Base-by-base conservation (phyloP, 2,113 vertebrate species). In the Furnarius figulus region DNA sequence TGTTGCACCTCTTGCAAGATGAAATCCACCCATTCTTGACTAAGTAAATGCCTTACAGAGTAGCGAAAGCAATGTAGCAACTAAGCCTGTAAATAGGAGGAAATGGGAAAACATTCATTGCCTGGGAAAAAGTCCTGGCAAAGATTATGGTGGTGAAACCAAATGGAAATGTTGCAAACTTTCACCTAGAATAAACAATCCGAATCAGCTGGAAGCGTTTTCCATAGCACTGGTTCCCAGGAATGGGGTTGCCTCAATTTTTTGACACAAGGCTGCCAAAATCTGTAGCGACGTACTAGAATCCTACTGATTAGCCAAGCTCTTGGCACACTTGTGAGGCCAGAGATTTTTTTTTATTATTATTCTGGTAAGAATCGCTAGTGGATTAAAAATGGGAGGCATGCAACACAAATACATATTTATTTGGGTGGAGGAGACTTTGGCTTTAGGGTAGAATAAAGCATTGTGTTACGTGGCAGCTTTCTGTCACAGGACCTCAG, bases 101-200 rank as follows among this genome's bases (percentile, higher is more conserved):
- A 80, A 93, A 94, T 12, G 23, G 93, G 66, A 95, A 94, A 92
- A 66, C 44, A 63, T 74, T 75, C 15, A 44, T 74, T 89, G 88
- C 82, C 76, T 77, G 33, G 33, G 76, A 96, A 94, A 91, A 93
- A 94, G 82, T 44, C 33, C 61, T 96, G 93, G 79, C 85, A 94
- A 94, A 82, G 40, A 80, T 96, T 33, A 40, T 2, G 8, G 70
- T 90, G 88, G 95, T 92, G 92, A 96, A 96, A 96, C 95, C 88
- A 94, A 96, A 95, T 97, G 93, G 95, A 96, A 95, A 97, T 83
- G 66, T 96, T 94, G 90, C 74, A 93, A 95, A 96, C 96, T 94
- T 96, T 97, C 94, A 92, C 93, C 96, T 96, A 94, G 88, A 95
- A 95, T 95, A 96, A 96, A 97, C 93, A 95, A 81, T 62, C 40